Conservation (phyloP, 2,888 invertebrate species). For the Nephrotoma flavescens region DNA sequence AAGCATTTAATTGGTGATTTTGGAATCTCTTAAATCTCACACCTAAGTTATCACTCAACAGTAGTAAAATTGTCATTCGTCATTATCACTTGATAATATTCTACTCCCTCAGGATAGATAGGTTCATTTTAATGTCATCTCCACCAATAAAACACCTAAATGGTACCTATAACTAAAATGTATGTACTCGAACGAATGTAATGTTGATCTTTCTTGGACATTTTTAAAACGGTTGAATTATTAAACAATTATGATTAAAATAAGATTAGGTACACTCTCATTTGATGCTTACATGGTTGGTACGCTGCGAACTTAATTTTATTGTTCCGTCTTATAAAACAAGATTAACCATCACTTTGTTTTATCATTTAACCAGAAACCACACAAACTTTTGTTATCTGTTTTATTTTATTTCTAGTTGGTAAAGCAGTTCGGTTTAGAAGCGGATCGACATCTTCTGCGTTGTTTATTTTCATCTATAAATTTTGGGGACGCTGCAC, state of each 20-base stretch:
- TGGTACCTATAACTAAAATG: too few species aligned
- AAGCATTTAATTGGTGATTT: too few species aligned
- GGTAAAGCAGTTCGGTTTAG: slow-evolving; percentile 82
- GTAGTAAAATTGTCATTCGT: too few species aligned
- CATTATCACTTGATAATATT: too few species aligned
- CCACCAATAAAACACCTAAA: too few species aligned
- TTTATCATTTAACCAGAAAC: not conserved
- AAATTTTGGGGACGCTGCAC: slow-evolving; percentile 55
- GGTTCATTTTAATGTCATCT: too few species aligned
- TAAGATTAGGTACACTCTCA: not conserved
- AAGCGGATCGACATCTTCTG: slow-evolving; percentile 93
- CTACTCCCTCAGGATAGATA: too few species aligned
- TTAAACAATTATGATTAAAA: too few species aligned
- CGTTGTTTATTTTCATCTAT: slow-evolving; percentile 85
- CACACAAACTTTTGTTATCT: not conserved
- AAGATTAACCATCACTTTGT: not conserved
- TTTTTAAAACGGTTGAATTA: not conserved
- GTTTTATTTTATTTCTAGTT: slow-evolving; percentile 41
- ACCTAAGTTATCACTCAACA: too few species aligned
- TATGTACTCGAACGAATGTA: too few species aligned
- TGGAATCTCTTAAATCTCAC: too few species aligned
- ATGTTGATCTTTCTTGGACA: not conserved
- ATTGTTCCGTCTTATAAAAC: not conserved
- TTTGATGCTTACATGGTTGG: not conserved
- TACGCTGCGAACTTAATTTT: not conserved